Base-by-base conservation (phyloP, 2,888 invertebrate genomes). In the Mesorhabditis sp. region DNA sequence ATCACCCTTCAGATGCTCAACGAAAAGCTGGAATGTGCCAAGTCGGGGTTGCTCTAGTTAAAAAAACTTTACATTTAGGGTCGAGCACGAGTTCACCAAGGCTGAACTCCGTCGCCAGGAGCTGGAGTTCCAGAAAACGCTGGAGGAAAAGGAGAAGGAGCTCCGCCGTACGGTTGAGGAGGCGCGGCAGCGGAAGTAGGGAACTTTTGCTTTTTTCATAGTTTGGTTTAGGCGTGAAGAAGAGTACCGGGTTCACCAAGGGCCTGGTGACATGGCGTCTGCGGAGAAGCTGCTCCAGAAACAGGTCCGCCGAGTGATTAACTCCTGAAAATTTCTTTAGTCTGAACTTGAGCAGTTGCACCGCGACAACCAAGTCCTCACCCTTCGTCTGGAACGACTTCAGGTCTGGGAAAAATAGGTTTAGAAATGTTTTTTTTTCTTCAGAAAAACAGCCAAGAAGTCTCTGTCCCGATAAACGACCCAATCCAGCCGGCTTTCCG, bases 301-400 rank as follows among this genome's bases (percentile, higher is more conserved):
- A 85, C 95, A 95, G 87, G 91, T 50, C n/a, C 58, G 58, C 58
- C 28, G 28, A 28, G 28, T 50, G n/a, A n/a, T 50, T 50, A 50
- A 2, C 2, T 50, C 1, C 2, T 50, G 7, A 50, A 13, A n/a
- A 2, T 50, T n/a, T 50, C 2, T 50, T 50, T n/a, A 50, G 58
- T 10, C 91, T 63, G 90, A 91, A 77, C 88, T 95, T n/a, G 94
- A 95, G 86, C 89, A 90, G 41, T 88, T 93, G 62, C 90, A 92
- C 69, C 91, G 92, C 0, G 94, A 94, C 83, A 91, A 92, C 84
- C 93, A 93, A 88, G 92, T 93, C 41, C 88, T 94, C 67, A 89
- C 90, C 78, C 89, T 94, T 80, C 93, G 94, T 85, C 86, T 94
- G 80, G 94, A 94, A 86, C 91, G 92, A 45, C 62, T 76, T 7